Conservation (phyloP, 2,888 invertebrate species). For the Lithophane socia region DNA sequence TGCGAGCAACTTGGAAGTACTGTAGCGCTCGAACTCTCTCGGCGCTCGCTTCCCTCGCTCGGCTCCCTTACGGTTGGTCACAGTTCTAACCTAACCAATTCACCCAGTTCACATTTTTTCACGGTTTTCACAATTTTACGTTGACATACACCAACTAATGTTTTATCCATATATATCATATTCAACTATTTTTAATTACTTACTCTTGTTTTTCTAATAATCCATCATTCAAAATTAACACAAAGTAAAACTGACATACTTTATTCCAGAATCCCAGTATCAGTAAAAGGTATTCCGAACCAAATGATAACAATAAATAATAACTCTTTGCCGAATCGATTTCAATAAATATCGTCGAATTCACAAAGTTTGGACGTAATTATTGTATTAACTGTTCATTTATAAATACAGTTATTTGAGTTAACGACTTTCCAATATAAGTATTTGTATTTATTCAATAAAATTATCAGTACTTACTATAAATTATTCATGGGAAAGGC, state of each 20-base stretch:
- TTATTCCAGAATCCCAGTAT: conserved; percentile 19
- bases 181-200: no score
- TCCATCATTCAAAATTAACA: conserved; percentile 11
- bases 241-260: conserved; percentile 29
- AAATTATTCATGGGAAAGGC: not conserved
- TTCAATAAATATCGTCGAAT: conserved; percentile 28
- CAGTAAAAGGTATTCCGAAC: conserved; percentile 13
- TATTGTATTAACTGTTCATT: conserved; percentile 7
- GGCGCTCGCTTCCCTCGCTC: no score
- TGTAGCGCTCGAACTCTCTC: no score
- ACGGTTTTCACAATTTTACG: no score
- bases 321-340: conserved; percentile 13
- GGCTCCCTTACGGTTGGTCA: no score
- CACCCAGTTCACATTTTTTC: no score
- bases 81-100: no score
- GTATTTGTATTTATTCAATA: not conserved
- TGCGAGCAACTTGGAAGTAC: no score
- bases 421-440: not conserved
- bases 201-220: not conserved
- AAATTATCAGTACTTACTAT: not conserved
- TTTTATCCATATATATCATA: no score
- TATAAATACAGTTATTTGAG: not conserved
- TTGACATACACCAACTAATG: no score
- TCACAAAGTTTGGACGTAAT: conserved; percentile 21
- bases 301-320: conserved; percentile 32